Conservation (phyloP, 35 echinoderm and acorn worm genomes). For the Eucidaris tribuloides region DNA sequence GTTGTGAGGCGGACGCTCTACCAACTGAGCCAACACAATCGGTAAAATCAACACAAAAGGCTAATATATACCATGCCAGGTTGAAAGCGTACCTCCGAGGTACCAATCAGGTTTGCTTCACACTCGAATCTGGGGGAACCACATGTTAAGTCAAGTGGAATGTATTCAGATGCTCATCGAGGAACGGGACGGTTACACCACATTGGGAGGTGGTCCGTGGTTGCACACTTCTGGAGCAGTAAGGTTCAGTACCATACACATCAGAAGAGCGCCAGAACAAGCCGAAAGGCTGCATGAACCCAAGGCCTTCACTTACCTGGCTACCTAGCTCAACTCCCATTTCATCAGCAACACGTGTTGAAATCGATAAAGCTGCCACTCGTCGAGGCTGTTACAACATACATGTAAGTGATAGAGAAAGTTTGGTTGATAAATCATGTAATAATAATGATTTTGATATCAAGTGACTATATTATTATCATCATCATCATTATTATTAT, state of each 20-base stretch:
- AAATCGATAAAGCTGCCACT: slow-evolving; percentile 87
- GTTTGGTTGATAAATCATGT: not conserved
- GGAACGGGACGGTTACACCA: not conserved
- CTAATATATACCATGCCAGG: too few species aligned
- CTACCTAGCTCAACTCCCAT: slow-evolving; percentile 66
- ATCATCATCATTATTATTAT: not conserved
- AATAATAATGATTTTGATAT: not conserved
- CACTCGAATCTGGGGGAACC: too few species aligned
- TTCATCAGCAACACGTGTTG: slow-evolving; percentile 74
- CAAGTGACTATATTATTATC: not conserved
- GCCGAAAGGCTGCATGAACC: too few species aligned
- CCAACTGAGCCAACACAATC: too few species aligned
- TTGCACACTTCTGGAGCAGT: not conserved
- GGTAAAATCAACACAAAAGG: too few species aligned
- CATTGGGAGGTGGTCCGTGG: not conserved
- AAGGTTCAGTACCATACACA: not conserved
- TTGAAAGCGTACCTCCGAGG: too few species aligned
- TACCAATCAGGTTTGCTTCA: too few species aligned
- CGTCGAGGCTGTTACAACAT: slow-evolving; percentile 57
- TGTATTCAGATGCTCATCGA: not conserved
- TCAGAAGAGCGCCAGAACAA: not conserved
- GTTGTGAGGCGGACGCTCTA: too few species aligned
- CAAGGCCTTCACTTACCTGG: slow-evolving; percentile 37
- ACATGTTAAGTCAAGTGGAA: not conserved
- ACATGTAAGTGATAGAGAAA: not conserved